phyloP scores from a whole-genome alignment of 2,797 vertebrate species.

The Sebastolobus altivelis region DNA sequence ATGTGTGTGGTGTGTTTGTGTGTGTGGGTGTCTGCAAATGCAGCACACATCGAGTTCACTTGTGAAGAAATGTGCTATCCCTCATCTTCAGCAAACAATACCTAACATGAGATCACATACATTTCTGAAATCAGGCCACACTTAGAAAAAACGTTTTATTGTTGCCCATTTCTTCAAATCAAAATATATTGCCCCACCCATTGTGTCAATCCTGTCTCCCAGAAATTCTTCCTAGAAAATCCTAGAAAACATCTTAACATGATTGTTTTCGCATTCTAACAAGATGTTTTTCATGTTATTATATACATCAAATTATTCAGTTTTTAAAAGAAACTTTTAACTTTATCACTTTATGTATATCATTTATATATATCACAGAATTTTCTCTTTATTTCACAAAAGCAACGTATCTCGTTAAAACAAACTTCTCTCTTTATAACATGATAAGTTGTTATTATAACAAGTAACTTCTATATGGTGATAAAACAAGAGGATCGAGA shows the following conservation, averaged over 20 bases:
- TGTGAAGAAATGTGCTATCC: not conserved
- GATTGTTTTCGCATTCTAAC: not conserved
- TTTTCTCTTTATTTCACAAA: not conserved
- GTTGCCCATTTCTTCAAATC: not conserved
- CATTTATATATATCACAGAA: too few species aligned
- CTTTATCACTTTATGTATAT: too few species aligned
- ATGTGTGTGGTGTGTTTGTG: not conserved
- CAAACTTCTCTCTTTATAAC: not conserved
- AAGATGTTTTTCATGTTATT: not conserved
- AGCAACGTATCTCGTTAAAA: not conserved
- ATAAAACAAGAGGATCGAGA: not conserved
- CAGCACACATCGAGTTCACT: constrained; percentile 3
- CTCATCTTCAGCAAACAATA: not conserved
- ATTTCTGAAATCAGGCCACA: not conserved
- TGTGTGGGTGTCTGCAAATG: constrained; percentile 18
- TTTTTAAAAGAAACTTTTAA: not conserved
- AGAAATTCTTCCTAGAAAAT: not conserved
- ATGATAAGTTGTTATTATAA: not conserved
- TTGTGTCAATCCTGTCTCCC: not conserved
- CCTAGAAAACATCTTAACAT: not conserved
- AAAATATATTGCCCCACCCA: not conserved
- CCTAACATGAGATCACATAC: constrained; percentile 19
- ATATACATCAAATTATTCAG: not conserved
- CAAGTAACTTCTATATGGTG: not conserved
- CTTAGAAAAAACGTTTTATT: not conserved